phyloP scores from a whole-genome alignment of 64 coral and sea anemone genomes.

The Montipora sp. region DNA sequence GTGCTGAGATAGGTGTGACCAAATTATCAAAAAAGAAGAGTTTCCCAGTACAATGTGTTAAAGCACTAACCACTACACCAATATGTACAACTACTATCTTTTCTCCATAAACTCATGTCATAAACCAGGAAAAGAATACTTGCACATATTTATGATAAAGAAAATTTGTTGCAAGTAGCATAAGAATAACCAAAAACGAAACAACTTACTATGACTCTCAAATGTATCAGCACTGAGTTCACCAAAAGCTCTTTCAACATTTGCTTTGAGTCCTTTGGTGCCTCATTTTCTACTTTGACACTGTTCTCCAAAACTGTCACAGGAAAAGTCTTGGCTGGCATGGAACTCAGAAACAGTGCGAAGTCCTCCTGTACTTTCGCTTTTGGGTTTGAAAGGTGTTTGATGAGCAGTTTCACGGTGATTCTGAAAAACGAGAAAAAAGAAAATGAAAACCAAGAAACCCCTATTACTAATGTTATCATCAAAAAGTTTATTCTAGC shows the following conservation, averaged over 20 bases:
- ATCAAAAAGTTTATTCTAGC: too few species aligned
- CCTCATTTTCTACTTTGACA: slow-evolving; percentile 97
- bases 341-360: slow-evolving; percentile 95
- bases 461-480: not conserved
- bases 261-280: slow-evolving; percentile 96
- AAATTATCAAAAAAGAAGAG: too few species aligned
- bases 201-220: slow-evolving; percentile 89
- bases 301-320: slow-evolving; percentile 99
- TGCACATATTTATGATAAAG: too few species aligned
- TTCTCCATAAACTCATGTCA: too few species aligned
- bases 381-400: slow-evolving; percentile 72
- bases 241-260: slow-evolving; percentile 95
- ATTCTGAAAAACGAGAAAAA: slow-evolving; percentile 63
- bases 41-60: too few species aligned
- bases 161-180: not conserved
- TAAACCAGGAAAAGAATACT: too few species aligned
- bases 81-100: too few species aligned
- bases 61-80: too few species aligned
- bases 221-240: slow-evolving; percentile 89
- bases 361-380: slow-evolving; percentile 96
- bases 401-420: slow-evolving; percentile 87
- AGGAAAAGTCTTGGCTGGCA: slow-evolving; percentile 91
- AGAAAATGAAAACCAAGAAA: not conserved
- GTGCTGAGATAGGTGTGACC: too few species aligned
- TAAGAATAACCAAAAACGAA: not conserved